These are phyloP conservation scores for Hydraecia micacea DNA, from an alignment of 2,888 invertebrate genomes.

Conservation along the genomic window DNA sequence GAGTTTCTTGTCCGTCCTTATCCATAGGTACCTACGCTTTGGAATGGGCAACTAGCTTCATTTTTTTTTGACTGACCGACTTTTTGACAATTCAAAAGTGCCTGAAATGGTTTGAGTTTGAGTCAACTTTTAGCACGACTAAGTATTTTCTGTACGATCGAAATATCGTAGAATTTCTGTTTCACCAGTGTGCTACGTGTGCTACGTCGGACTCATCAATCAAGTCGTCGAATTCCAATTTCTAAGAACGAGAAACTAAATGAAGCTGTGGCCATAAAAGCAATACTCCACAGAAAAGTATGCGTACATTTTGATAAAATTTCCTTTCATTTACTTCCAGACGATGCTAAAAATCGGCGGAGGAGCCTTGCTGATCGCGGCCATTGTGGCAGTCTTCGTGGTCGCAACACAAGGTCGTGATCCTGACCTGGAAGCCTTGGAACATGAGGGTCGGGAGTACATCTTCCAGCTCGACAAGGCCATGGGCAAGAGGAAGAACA, in stretches of 20 bases:
- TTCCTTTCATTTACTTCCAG: conserved; percentile 68
- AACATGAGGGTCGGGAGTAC: conserved; percentile 91
- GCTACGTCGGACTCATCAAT: not conserved
- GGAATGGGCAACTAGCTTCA: too few species aligned
- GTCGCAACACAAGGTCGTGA: conserved; percentile 89
- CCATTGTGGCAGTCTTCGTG: conserved; percentile 87
- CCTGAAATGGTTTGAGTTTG: too few species aligned
- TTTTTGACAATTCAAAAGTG: too few species aligned
- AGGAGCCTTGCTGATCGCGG: conserved; percentile 84
- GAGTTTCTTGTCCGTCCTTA: too few species aligned
- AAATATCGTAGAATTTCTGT: not conserved
- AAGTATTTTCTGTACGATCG: not conserved
- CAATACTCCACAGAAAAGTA: not conserved
- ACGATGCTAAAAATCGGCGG: conserved; percentile 89
- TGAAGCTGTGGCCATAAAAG: not conserved
- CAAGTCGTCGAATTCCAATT: not conserved
- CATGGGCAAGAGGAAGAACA: conserved; percentile 90
- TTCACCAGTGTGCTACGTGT: not conserved
- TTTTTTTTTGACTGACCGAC: too few species aligned
- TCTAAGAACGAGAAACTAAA: not conserved
- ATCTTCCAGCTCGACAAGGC: conserved; percentile 91
- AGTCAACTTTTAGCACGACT: too few species aligned
- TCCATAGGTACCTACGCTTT: too few species aligned
- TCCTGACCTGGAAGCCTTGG: conserved; percentile 88
- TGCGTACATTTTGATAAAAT: not conserved